These are phyloP conservation scores for Cyanoramphus novaezelandiae DNA, from an alignment of 2,113 vertebrate species.

Conservation along the genomic window DNA sequence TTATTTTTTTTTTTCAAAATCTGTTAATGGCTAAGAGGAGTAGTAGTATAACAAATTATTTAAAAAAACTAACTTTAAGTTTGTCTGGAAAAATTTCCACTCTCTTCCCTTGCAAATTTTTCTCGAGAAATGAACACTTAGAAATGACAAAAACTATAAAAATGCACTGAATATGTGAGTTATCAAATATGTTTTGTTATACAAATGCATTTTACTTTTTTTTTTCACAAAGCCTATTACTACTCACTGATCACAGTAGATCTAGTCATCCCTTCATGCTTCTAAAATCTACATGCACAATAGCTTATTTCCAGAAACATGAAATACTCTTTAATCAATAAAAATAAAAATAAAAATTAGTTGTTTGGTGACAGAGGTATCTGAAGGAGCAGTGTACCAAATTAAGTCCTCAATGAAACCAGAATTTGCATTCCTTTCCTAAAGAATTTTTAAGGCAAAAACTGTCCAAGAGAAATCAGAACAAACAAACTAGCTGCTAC, in stretches of 20 bases:
- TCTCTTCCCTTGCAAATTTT: not conserved
- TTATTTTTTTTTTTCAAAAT: not conserved
- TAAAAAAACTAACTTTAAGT: conserved; percentile 26
- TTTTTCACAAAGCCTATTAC: not conserved
- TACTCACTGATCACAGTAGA: not conserved
- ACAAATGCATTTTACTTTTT: not conserved
- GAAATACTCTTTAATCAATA: not conserved
- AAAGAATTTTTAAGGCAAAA: not conserved
- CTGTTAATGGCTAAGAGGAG: conserved; percentile 40
- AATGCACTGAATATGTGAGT: not conserved
- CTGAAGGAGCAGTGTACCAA: not conserved
- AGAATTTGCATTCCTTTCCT: not conserved
- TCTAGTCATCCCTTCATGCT: not conserved
- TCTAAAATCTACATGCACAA: not conserved
- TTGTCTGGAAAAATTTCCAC: not conserved
- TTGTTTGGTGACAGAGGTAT: fast-evolving
- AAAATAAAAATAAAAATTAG: not conserved
- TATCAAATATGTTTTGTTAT: not conserved
- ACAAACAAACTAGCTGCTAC: not conserved
- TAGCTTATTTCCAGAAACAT: not conserved
- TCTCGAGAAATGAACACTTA: not conserved
- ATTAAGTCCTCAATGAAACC: not conserved
- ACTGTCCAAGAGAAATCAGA: not conserved
- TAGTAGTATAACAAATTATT: conserved; percentile 16
- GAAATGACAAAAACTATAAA: not conserved